Evolutionary conservation across 2,888 invertebrate species (phyloP).

Genomic region (Aspidapion aeneum): DNA sequence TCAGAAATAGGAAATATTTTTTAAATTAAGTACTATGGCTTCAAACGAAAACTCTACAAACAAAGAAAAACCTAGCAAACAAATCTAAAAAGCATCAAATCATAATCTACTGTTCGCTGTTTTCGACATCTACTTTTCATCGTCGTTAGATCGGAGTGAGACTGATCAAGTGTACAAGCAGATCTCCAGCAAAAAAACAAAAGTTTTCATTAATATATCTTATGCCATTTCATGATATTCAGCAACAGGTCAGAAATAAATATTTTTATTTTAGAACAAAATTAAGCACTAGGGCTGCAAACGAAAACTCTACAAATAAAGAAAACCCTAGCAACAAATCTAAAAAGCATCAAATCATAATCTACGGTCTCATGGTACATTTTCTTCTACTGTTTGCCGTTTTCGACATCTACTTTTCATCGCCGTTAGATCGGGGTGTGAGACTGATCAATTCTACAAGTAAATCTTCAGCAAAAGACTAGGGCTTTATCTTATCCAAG

Average conservation of each 20-base stretch:
- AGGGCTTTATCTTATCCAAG: constrained; percentile 88
- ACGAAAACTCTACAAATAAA: not conserved
- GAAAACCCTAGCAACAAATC: constrained; percentile 7
- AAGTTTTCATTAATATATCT: too few relatives aligned
- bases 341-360: constrained; percentile 31
- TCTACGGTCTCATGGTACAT: constrained; percentile 68
- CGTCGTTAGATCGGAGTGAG: constrained; percentile 76
- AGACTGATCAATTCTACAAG: constrained; percentile 51
- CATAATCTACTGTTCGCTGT: constrained; percentile 69
- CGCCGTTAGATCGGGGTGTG: constrained; percentile 77
- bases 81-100: constrained; percentile 30
- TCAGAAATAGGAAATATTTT: too few relatives aligned
- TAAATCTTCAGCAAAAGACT: constrained; percentile 63
- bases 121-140: too few relatives aligned
- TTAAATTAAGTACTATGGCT: not conserved
- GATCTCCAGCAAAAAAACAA: constrained; percentile 62
- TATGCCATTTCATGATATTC: too few relatives aligned
- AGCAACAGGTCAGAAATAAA: too few relatives aligned
- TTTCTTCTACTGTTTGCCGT: constrained; percentile 75
- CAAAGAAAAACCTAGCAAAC: not conserved
- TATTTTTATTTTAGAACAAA: too few relatives aligned
- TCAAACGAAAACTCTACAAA: not conserved
- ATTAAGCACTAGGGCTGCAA: not conserved
- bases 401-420: too few relatives aligned
- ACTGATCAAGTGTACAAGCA: constrained; percentile 51